A percentile compares a stretch with the other conserved stretches of the same genome.
These are phyloP conservation scores for Xestobium rufovillosum DNA, from an alignment of 2,888 invertebrate species.

Conservation along the genomic window DNA sequence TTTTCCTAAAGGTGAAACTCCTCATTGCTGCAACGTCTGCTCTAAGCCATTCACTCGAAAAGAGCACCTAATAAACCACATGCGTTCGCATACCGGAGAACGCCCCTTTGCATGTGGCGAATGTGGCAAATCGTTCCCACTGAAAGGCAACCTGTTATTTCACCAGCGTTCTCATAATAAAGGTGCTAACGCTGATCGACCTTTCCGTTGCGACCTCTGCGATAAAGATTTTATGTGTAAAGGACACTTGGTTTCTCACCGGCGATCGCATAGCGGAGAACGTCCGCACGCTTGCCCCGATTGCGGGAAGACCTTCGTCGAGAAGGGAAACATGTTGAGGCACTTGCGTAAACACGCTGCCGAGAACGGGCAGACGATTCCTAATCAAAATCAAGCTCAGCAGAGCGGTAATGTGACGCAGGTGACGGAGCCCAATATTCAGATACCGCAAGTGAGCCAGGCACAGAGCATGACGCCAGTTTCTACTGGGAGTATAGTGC, in stretches of 20 bases:
- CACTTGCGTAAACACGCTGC: slow-evolving; percentile 65
- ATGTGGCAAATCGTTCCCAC: slow-evolving; percentile 79
- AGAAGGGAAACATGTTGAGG: slow-evolving; percentile 69
- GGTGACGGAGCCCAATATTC: slow-evolving; percentile 36
- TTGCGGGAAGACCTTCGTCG: slow-evolving; percentile 72
- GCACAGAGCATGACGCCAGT: slow-evolving; percentile 6
- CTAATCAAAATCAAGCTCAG: slow-evolving; percentile 28
- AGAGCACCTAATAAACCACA: slow-evolving; percentile 67
- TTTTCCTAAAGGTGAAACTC: no score
- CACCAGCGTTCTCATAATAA: slow-evolving; percentile 83
- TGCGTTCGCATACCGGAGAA: slow-evolving; percentile 73
- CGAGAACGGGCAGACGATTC: slow-evolving; percentile 39
- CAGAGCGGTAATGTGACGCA: slow-evolving; percentile 32
- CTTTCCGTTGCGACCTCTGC: slow-evolving; percentile 68
- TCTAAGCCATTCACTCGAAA: slow-evolving; percentile 67
- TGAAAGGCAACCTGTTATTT: slow-evolving; percentile 74
- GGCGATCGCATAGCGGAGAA: slow-evolving; percentile 67
- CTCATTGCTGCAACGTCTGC: slow-evolving; percentile 66
- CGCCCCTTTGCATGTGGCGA: slow-evolving; percentile 77
- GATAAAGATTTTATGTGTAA: slow-evolving; percentile 85
- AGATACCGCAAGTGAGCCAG: slow-evolving; percentile 34
- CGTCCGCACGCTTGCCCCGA: slow-evolving; percentile 57
- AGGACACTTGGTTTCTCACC: slow-evolving; percentile 76
- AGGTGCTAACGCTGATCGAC: slow-evolving; percentile 55
- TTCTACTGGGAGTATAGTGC: slow-evolving; percentile 2